Percentiles rank a stretch among this genome's conserved stretches.
These are phyloP conservation scores for Dipodomys stephensi DNA, from an alignment of 2,113 vertebrate genomes.

Conservation along the genomic window DNA sequence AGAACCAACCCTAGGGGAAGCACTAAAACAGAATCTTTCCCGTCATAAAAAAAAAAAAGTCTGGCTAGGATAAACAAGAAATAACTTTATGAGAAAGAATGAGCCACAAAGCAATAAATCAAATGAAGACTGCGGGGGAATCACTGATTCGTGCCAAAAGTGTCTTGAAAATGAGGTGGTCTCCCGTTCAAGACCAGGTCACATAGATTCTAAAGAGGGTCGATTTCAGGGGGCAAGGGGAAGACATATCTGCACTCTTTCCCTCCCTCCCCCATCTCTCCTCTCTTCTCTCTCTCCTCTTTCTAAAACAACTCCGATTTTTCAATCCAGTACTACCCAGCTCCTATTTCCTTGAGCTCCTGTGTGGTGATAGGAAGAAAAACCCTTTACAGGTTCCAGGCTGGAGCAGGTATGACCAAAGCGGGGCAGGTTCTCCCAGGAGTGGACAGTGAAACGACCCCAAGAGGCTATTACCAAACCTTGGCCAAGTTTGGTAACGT, in stretches of 20 bases:
- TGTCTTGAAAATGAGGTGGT: not conserved
- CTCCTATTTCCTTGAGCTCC: not conserved
- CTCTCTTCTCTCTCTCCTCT: not conserved
- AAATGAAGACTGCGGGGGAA: constrained; percentile 48
- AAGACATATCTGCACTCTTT: too few relatives aligned
- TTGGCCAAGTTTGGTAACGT: constrained; percentile 6
- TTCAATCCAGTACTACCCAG: not conserved
- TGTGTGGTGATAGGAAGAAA: not conserved
- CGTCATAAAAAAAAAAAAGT: constrained; percentile 58
- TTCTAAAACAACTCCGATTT: not conserved
- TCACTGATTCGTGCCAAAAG: constrained; percentile 44
- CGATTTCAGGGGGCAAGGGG: not conserved
- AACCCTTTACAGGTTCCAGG: not conserved
- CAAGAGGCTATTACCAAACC: not conserved
- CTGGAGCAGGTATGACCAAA: not conserved
- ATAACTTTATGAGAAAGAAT: constrained; percentile 75
- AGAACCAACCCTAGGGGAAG: not conserved
- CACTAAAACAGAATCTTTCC: not conserved
- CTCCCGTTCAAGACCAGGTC: constrained; percentile 46
- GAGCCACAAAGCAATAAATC: constrained; percentile 68
- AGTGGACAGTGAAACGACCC: not conserved
- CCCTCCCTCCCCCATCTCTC: too few relatives aligned
- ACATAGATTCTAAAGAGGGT: constrained; percentile 22
- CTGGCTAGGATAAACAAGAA: constrained; percentile 12
- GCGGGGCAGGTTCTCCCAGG: not conserved